Evolutionary conservation across 1,140 invertebrate species (phyloP), one percentile per base, ranked within the genome.

Genomic region (Drosophila nannoptera): DNA sequence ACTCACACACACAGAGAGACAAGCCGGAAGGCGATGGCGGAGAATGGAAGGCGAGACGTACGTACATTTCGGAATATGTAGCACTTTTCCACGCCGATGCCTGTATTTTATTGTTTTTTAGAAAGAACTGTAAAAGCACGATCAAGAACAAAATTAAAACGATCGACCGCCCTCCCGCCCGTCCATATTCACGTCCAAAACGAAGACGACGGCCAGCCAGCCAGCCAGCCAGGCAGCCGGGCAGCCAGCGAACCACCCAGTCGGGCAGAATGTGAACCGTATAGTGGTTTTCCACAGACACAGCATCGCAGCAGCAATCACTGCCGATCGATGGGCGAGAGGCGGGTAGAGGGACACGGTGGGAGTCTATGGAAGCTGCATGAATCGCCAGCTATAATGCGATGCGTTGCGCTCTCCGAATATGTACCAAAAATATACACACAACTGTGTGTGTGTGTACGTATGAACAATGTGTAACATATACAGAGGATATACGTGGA

Each of bases 31-130:
- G 64, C 40, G n/a, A 22, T n/a, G 40, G 40, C 16, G 35, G 11
- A 74, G 36, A 49, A 49, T 61, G 48, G 63, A 54, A 68, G 40
- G 43, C 69, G 74, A 70, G 31, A 66, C 59, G 69, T 55, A 40
- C 72, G 66, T 42, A 22, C 22, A 22, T 66, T 66, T 74, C 70
- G 67, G 52, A 65, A 52, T 73, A 58, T 84, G 62, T 76, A 82
- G 68, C 82, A 67, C 63, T 75, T 86, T 86, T 84, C 81, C 81
- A 84, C 82, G 66, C 66, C 49, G 70, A 70, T 75, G 82, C 46
- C 61, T 65, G 81, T 62, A 68, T 86, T 86, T 86, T 86, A 86
- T 86, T 86, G 81, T 86, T 86, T 86, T 86, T 86, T 86, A 86
- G 81, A 86, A 86, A 86, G 67, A 81, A 87, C 81, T 86, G 81